Evolutionary conservation across 2,888 invertebrate species (phyloP), one percentile per base, ranked within the genome.

Genomic region (Opisthograptis luteolata): DNA sequence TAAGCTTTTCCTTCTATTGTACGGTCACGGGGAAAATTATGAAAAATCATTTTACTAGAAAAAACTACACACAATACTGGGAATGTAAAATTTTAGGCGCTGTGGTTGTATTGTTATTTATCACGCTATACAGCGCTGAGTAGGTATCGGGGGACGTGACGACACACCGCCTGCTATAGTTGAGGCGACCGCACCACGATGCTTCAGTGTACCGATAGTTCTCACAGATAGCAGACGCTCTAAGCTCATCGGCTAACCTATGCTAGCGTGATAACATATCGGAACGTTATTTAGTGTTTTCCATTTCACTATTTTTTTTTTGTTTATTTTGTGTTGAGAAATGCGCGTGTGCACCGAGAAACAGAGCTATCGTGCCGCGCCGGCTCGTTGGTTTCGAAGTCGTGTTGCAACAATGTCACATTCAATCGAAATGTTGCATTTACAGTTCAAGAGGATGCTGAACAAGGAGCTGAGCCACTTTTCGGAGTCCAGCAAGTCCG

Each of bases 391-490:
- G 89, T 43, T 88, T 41, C 76, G 81, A 55, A 79, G 74, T 55
- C 81, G 83, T 39, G 79, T 81, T 24, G 69, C 77, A 12, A 84
- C 65, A 60, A 85, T 90, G 83, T 84, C 87, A 44, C 77, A 84
- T 63, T 87, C 86, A 81, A 80, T 89, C 66, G 86, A 87, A 68
- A 68, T 87, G 64, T 87, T 89, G 76, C 87, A 82, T 68, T 83
- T 85, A 68, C 94, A 99, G 99, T 99, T 99, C 94, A 99, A 99
- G 92, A 95, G 98, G 84, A 99, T 99, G 98, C 94, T 99, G 88
- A 99, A 99, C 93, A 97, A 99, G 92, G 99, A 99, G 92, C 93
- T 99, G 78, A 98, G 97, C 80, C 99, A 99, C 90, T 99, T 99
- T 92, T 99, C 99, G 61, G 99, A 99, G 90, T 98, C 98, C 64